These are phyloP conservation scores for Thysanoteuthis rhombus DNA, from an alignment of 2,888 invertebrate species.

Conservation along the genomic window DNA sequence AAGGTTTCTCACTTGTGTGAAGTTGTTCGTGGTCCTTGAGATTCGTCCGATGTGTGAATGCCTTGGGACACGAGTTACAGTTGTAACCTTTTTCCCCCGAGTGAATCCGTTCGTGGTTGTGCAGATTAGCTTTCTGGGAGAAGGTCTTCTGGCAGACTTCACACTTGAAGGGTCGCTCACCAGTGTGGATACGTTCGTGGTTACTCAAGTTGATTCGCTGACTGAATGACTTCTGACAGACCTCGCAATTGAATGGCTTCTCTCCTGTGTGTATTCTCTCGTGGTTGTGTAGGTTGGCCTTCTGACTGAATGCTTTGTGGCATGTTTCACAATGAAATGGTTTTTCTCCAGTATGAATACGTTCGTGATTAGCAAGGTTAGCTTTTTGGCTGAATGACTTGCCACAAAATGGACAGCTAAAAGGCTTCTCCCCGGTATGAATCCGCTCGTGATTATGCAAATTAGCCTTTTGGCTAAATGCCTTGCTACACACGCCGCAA, in stretches of 20 bases:
- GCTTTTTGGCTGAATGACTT: conserved; percentile 19
- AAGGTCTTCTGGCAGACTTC: conserved; percentile 14
- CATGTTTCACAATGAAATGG: conserved; percentile 25
- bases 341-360: conserved; percentile 28
- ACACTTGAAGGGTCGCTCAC: conserved; percentile 29
- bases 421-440: conserved; percentile 29
- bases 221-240: conserved; percentile 24
- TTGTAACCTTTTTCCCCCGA: not conserved
- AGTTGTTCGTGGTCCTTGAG: not conserved
- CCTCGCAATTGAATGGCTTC: conserved; percentile 17
- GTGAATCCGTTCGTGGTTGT: conserved; percentile 14
- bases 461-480: conserved; percentile 21
- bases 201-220: not conserved
- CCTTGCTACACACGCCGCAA: conserved; percentile 22
- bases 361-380: conserved; percentile 23
- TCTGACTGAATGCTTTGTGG: conserved; percentile 27
- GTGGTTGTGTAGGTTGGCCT: conserved; percentile 18
- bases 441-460: not conserved
- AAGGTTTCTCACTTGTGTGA: not conserved
- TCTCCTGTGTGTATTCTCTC: conserved; percentile 22
- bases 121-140: conserved; percentile 21
- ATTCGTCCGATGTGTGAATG: not conserved
- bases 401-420: conserved; percentile 16
- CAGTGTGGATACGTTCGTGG: conserved; percentile 1
- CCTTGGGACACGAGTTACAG: conserved; percentile 13